Percentiles rank a stretch among this genome's conserved stretches.
These are phyloP conservation scores for Gobio occitaniae DNA, from an alignment of 2,797 vertebrate species.

Conservation along the genomic window DNA sequence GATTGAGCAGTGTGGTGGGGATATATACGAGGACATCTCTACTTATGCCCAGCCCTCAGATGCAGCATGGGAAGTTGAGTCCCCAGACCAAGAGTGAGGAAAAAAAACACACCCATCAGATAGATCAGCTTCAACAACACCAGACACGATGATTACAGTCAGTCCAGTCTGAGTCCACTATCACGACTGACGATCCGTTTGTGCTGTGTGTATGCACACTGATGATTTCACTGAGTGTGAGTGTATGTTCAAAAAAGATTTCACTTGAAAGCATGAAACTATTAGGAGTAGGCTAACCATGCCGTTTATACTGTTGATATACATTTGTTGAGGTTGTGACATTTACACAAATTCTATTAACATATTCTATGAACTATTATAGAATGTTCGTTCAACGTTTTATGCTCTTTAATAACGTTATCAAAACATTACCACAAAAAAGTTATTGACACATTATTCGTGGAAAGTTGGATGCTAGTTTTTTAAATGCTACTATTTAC, in stretches of 20 bases:
- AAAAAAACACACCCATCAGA: not conserved
- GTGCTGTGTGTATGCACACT: not conserved
- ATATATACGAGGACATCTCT: slow-evolving; percentile 77
- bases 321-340: too few relatives aligned
- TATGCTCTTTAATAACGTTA: not conserved
- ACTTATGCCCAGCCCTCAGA: slow-evolving; percentile 32
- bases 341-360: too few relatives aligned
- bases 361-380: too few relatives aligned
- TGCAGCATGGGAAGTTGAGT: slow-evolving; percentile 54
- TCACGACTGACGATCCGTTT: not conserved
- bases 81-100: slow-evolving; percentile 57
- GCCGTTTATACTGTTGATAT: not conserved
- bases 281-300: not conserved
- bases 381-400: not conserved
- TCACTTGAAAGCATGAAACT: not conserved
- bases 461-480: not conserved
- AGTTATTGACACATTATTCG: not conserved
- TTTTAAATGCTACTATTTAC: not conserved
- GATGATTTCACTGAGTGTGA: not conserved
- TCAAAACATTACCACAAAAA: not conserved
- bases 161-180: too few relatives aligned
- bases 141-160: not conserved
- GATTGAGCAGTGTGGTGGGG: slow-evolving; percentile 70
- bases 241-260: not conserved
- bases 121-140: not conserved